Evolutionary conservation across 2,113 vertebrate genomes (phyloP).

Genomic region (Rhinopomastus cyanomelas): DNA sequence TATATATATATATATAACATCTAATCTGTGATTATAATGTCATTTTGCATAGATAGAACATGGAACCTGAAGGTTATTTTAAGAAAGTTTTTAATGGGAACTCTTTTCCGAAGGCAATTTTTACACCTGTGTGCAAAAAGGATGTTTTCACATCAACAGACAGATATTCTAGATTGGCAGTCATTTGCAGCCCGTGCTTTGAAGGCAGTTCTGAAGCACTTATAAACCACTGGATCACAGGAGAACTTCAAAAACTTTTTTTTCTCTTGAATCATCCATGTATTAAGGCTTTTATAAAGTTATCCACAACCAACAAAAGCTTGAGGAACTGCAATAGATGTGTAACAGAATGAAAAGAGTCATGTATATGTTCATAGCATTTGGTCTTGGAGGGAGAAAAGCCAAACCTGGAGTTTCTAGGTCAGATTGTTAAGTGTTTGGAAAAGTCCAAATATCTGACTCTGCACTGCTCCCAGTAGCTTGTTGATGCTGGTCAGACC

Average conservation of each 20-base stretch:
- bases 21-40: background rate
- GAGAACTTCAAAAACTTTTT: background rate
- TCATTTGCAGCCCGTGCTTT: background rate
- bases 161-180: background rate
- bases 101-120: background rate
- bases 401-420: background rate
- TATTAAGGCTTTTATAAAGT: background rate
- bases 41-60: fast-evolving
- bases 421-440: background rate
- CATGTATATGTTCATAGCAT: background rate
- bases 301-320: background rate
- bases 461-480: background rate
- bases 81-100: background rate
- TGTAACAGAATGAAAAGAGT: background rate
- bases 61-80: background rate
- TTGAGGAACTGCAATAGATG: background rate
- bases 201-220: background rate
- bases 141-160: background rate
- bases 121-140: background rate
- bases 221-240: background rate
- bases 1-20: no score
- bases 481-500: background rate
- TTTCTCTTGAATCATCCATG: background rate
- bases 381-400: background rate
- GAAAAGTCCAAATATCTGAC: background rate